Evolutionary conservation across 2,113 vertebrate species (phyloP), one percentile per base, ranked within the genome.

Genomic region (Caretta caretta): DNA sequence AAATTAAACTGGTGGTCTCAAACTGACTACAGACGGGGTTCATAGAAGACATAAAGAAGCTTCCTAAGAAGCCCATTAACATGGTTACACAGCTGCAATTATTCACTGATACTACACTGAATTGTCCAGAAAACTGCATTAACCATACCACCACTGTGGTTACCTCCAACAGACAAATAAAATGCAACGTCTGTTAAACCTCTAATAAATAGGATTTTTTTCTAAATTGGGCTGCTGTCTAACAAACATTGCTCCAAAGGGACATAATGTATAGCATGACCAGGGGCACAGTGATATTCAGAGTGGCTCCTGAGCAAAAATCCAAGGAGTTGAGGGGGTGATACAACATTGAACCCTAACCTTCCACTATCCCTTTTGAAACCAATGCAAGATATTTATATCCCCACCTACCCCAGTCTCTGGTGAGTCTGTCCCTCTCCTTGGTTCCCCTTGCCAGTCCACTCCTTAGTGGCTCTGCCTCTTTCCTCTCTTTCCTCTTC

Each of bases 1-100:
- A 95, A 95, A 96, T 93, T 76, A 65, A 78, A 87, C 90, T 91
- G 65, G 87, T 50, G 85, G 80, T 94, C 92, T 93, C 95, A 93
- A 90, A 95, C 79, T 91, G 96, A 95, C 95, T 91, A 95, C 93
- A 84, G 82, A 84, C 84, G 1, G 5, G 8, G 46, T 65, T 95
- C 92, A 92, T 93, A 93, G 12, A 3, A 76, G 80, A 38, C 48
- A 0, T 42, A 90, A 27, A 92, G 81, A 85, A 95, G 81, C 94
- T 85, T 95, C 94, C 81, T 95, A 11, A 1, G 95, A 93, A 97
- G 92, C 38, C 48, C 75, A 87, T 94, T 94, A 95, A 82, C 19
- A 72, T 38, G 65, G 35, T 38, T 72, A 22, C 65, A 38, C 35
- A 46, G 29, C 91, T 92, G 91, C 56, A 93, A 53, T 62, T 78